phyloP scores from a whole-genome alignment of 2,113 vertebrate genomes.

The Callospermophilus lateralis region DNA sequence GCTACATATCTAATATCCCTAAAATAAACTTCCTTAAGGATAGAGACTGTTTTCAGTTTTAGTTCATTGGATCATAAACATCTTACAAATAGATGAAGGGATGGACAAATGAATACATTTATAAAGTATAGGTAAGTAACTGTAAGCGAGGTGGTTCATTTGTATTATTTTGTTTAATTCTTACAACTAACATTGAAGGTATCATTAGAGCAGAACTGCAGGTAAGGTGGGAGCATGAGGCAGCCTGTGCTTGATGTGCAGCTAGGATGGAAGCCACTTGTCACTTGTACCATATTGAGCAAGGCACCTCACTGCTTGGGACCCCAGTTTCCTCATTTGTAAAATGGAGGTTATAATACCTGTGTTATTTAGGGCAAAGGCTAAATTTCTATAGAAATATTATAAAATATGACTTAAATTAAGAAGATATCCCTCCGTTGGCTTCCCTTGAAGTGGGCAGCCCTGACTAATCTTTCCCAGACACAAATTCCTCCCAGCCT shows the following conservation, averaged over 20 bases:
- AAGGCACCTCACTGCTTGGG: background rate
- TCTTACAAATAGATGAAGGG: background rate
- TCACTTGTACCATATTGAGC: background rate
- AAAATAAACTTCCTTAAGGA: background rate
- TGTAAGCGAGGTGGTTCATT: background rate
- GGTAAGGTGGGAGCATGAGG: background rate
- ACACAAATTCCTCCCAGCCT: no score
- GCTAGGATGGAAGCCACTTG: background rate
- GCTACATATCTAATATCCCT: background rate
- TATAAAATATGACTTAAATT: background rate
- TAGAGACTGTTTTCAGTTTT: background rate
- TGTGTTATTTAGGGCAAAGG: background rate
- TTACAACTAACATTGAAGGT: background rate
- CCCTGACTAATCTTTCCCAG: background rate
- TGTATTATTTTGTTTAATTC: background rate
- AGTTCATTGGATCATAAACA: background rate
- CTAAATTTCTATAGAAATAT: background rate
- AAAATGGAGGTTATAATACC: background rate
- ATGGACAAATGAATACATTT: background rate
- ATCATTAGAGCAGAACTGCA: background rate
- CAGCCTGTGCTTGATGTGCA: background rate
- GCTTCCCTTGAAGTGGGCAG: background rate
- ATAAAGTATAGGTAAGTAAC: background rate
- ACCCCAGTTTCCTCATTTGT: background rate
- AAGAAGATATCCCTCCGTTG: background rate